These are phyloP conservation scores for Stenolophus ochropezus DNA, from an alignment of 2,888 invertebrate species.

Conservation along the genomic window DNA sequence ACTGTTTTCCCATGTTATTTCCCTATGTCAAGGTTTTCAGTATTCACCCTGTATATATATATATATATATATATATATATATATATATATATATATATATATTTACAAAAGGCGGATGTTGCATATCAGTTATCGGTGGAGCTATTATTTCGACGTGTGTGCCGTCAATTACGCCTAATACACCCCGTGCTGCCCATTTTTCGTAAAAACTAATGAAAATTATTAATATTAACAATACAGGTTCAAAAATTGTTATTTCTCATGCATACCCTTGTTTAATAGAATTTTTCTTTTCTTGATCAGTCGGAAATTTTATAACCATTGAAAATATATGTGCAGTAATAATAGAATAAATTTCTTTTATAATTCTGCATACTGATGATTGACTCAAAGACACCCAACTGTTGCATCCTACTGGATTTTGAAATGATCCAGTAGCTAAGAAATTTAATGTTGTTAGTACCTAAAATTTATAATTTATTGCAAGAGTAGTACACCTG, in stretches of 20 bases:
- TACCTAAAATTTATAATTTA: background rate
- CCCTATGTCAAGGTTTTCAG: no score
- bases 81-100: background rate
- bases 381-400: conserved; percentile 7
- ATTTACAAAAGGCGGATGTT: conserved; percentile 34
- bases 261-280: conserved; percentile 11
- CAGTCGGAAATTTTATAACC: conserved; percentile 21
- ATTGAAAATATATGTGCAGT: background rate
- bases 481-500: no score
- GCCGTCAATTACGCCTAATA: conserved; percentile 25
- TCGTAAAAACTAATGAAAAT: background rate
- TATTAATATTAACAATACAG: background rate
- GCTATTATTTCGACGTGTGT: conserved; percentile 30
- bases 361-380: background rate
- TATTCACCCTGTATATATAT: no score
- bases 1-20: no score
- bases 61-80: background rate
- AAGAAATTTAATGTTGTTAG: conserved; percentile 15
- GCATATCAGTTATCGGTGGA: conserved; percentile 9
- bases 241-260: background rate
- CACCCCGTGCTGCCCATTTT: conserved; percentile 5
- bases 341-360: background rate
- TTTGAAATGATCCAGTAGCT: conserved; percentile 28
- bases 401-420: conserved; percentile 17
- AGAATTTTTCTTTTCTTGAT: background rate